Evolutionary conservation across 2,888 invertebrate species (phyloP).

Genomic region (Hypsopygia costalis): DNA sequence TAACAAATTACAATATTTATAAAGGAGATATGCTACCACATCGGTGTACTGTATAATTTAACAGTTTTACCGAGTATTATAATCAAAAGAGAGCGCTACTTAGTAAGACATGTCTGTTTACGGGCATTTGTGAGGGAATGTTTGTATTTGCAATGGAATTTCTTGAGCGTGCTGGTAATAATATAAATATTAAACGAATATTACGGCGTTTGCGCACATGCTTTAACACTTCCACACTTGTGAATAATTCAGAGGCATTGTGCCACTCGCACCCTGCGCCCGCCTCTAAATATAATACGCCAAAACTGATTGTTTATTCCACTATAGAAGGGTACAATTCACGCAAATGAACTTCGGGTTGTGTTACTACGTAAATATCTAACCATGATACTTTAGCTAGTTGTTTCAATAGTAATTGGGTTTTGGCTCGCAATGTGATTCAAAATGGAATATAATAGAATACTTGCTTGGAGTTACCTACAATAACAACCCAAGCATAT

Average conservation of each 20-base stretch:
- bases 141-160: conserved; percentile 43
- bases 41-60: conserved; percentile 25
- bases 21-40: conserved; percentile 18
- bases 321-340: conserved; percentile 29
- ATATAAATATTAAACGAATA: conserved; percentile 70
- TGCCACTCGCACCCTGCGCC: conserved; percentile 27
- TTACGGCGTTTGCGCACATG: conserved; percentile 61
- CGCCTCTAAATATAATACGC: conserved; percentile 24
- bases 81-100: conserved; percentile 40
- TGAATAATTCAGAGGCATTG: conserved; percentile 64
- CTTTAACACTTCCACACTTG: conserved; percentile 54
- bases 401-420: conserved; percentile 13
- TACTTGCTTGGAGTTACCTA: too few species aligned
- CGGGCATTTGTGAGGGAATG: conserved; percentile 40
- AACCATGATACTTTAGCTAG: conserved; percentile 14
- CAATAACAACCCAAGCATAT: too few species aligned
- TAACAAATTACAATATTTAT: conserved; percentile 27
- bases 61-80: conserved; percentile 21
- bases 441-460: background rate
- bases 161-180: conserved; percentile 50
- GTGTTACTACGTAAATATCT: conserved; percentile 14
- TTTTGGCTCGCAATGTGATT: conserved; percentile 13
- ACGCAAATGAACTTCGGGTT: conserved; percentile 9
- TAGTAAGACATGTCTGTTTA: conserved; percentile 38
- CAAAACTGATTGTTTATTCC: conserved; percentile 45